Evolutionary conservation across 2,888 invertebrate genomes (phyloP).

Genomic region (Dicyrtoma fusca): DNA sequence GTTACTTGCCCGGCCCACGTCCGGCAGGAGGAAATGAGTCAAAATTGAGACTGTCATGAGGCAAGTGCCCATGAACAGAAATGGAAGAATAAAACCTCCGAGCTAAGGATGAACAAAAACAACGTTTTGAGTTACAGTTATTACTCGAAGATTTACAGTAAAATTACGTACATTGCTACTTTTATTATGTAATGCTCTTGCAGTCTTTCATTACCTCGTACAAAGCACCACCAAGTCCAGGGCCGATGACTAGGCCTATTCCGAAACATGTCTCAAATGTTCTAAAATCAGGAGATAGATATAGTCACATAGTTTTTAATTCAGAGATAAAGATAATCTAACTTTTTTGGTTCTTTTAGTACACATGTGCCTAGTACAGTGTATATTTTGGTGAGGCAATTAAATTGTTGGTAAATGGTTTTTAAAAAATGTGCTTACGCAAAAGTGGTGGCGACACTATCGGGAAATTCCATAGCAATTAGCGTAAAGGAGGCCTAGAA

Average conservation of each 20-base stretch:
- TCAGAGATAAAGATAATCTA: too few relatives aligned
- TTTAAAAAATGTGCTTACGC: slow-evolving; percentile 60
- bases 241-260: slow-evolving; percentile 60
- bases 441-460: slow-evolving; percentile 63
- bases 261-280: slow-evolving; percentile 61
- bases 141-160: too few relatives aligned
- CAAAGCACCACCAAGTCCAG: slow-evolving; percentile 59
- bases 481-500: slow-evolving; percentile 84
- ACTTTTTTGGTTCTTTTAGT: too few relatives aligned
- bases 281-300: too few relatives aligned
- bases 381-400: background rate
- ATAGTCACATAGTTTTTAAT: too few relatives aligned
- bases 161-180: too few relatives aligned
- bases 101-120: slow-evolving; percentile 44
- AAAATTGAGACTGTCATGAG: slow-evolving; percentile 58
- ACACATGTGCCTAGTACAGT: too few relatives aligned
- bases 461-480: slow-evolving; percentile 67
- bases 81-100: slow-evolving; percentile 61
- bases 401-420: slow-evolving; percentile 10
- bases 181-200: too few relatives aligned
- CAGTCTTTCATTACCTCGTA: too few relatives aligned
- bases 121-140: slow-evolving; percentile 60
- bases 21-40: slow-evolving; percentile 59
- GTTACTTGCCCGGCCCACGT: slow-evolving; percentile 52
- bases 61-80: slow-evolving; percentile 59